Evolutionary conservation across 2,797 vertebrate genomes (phyloP), one percentile per base, ranked within the genome.

Genomic region (Avahi laniger): DNA sequence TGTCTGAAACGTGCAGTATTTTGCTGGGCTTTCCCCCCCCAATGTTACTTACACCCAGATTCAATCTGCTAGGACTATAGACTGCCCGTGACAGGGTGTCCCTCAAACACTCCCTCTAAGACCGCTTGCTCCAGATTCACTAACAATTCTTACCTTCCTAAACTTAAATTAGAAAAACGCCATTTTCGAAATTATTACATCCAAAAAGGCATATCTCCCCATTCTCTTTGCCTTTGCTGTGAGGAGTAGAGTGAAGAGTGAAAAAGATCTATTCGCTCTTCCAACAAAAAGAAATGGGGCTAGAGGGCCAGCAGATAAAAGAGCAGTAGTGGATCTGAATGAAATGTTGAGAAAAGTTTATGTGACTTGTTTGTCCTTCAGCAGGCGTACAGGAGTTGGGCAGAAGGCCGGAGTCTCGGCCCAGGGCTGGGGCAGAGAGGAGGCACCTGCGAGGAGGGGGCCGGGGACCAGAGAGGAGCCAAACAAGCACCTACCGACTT

Each of bases 401-500:
- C 73, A 85, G 91, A 79, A 80, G 90, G 78, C 95, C 75, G 61
- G 48, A 59, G 86, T 75, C 80, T n/a, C 18, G 10, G 78, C 82
- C 79, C 80, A 3, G 63, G 33, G 75, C 35, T 80, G 2, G 13
- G 15, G 91, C 67, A 63, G 20, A 26, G 35, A 82, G 89, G 50
- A 89, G 89, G 79, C 91, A 96, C 96, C 96, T 96, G 96, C 84
- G 65, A 70, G 65, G 86, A 80, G 81, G 61, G 79, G 63, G 76
- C 89, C 61, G 13, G 48, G 50, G 61, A 41, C 57, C 26, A 1
- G 35, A 85, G 46, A 78, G 78, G 61, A 65, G 76, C 69, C 26
- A 4, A 59, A 26, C 33, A 35, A 86, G 72, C 97, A 99, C 99
- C 99, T 98, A 99, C 99, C 99, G 98, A 99, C 99, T 99, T 99